Evolutionary conservation across 2,888 invertebrate species (phyloP), one percentile per base, ranked within the genome.

Genomic region (Amiota minor): DNA sequence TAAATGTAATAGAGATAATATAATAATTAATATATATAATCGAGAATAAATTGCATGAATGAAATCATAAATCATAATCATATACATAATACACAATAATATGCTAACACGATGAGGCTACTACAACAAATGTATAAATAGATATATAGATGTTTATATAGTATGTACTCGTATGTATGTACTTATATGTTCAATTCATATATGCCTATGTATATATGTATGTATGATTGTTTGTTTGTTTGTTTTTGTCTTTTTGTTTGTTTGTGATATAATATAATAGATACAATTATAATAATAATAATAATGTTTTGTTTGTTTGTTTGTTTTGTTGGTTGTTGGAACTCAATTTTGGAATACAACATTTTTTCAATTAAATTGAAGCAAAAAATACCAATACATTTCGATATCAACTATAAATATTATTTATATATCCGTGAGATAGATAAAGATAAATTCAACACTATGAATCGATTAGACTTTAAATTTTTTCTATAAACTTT

Each of bases 321-420:
- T 23, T 23, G 1, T 1, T 67, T 50, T n/a, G n/a, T n/a, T n/a
- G n/a, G n/a, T 73, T 76, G 74, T 71, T 79, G 79, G 74, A 82
- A 83, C 82, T 82, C 75, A 62, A 77, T 79, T 75, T 71, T 85
- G 83, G 82, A 85, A 84, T 85, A 83, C 78, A 81, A 76, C 72
- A 77, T 72, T 73, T 77, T 79, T 78, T 83, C 85, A 83, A 84
- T 83, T 85, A 77, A 80, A 83, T 85, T 82, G 85, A 79, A 79
- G 77, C 35, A 35, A 35, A 35, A 78, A 78, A 81, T 79, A 79
- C 79, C 74, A 81, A 82, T 79, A 73, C 71, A 72, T 70, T 72
- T 65, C 75, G 72, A 73, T 75, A 71, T 72, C 70, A 75, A 62
- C 69, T 74, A 75, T 47, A 50, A n/a, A 68, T 46, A 68, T 12